A percentile compares a stretch with the other conserved stretches of the same genome.
Conservation (phyloP, 2,888 invertebrate genomes). For the Meiosimyza decipiens region DNA sequence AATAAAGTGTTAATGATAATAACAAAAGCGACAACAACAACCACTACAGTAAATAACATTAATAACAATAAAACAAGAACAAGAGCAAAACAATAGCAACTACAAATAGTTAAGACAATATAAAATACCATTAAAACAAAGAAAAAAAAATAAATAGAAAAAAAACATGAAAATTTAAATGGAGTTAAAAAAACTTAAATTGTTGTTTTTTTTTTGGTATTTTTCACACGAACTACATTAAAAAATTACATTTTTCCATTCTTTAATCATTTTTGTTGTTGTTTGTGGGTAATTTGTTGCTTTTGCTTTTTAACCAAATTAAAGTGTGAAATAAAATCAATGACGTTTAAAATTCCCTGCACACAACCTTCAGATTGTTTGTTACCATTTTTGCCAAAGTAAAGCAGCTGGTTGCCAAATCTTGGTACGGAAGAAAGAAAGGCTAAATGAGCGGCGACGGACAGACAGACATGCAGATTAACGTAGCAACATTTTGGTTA, state of each 20-base stretch:
- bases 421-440: too few relatives aligned
- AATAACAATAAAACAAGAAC: not conserved
- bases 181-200: not conserved
- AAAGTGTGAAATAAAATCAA: conserved; percentile 33
- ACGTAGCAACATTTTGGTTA: too few relatives aligned
- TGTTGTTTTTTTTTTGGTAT: conserved; percentile 42
- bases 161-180: not conserved
- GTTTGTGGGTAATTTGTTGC: conserved; percentile 22
- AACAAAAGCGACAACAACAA: not conserved
- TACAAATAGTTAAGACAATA: not conserved
- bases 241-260: conserved; percentile 33
- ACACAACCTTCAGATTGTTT: not conserved
- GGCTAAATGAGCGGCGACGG: too few relatives aligned
- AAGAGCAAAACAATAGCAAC: conserved; percentile 1
- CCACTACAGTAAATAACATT: not conserved
- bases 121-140: not conserved
- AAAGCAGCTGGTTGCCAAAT: too few relatives aligned
- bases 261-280: conserved; percentile 24
- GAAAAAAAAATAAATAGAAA: not conserved
- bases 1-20: conserved; percentile 14
- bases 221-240: conserved; percentile 23
- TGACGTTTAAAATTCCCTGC: conserved; percentile 1
- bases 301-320: conserved; percentile 33
- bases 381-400: too few relatives aligned
- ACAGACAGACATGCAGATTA: too few relatives aligned